Percentiles rank a stretch among this genome's conserved stretches.
phyloP scores from a whole-genome alignment of 2,797 vertebrate genomes.

The Presbytis comata region DNA sequence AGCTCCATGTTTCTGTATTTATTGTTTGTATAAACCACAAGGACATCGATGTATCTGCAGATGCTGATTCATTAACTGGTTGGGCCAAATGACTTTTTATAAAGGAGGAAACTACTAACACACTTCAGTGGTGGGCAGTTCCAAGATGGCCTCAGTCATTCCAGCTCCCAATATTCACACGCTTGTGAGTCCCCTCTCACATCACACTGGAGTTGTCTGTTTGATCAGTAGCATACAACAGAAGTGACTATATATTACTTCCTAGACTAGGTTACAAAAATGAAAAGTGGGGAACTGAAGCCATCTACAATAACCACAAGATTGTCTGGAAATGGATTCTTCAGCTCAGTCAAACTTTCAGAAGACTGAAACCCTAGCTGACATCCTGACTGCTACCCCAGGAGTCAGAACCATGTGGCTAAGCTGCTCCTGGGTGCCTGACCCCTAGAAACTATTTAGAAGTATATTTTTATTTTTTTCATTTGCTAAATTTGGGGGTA shows the following conservation, averaged over 20 bases:
- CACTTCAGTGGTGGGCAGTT: neutral
- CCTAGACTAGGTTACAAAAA: neutral
- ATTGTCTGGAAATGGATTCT: neutral
- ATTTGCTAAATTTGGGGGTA: neutral
- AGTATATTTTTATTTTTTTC: neutral
- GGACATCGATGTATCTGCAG: neutral
- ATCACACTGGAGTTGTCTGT: neutral
- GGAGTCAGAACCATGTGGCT: neutral
- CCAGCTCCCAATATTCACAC: neutral
- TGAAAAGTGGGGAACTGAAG: neutral
- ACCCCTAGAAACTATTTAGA: neutral
- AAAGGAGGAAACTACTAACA: neutral
- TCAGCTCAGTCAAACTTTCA: neutral
- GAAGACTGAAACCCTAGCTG: neutral
- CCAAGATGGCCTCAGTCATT: neutral
- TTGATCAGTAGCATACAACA: neutral
- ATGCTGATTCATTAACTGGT: neutral
- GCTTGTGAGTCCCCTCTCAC: too few relatives aligned
- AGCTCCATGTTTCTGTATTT: neutral
- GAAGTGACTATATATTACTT: neutral
- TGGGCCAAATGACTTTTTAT: neutral
- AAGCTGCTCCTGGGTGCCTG: neutral
- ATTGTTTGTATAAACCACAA: neutral
- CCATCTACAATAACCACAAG: accelerated
- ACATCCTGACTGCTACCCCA: neutral